Evolutionary conservation across 2,888 invertebrate species (phyloP), one percentile per base, ranked within the genome.

Genomic region (Eilema depressum): DNA sequence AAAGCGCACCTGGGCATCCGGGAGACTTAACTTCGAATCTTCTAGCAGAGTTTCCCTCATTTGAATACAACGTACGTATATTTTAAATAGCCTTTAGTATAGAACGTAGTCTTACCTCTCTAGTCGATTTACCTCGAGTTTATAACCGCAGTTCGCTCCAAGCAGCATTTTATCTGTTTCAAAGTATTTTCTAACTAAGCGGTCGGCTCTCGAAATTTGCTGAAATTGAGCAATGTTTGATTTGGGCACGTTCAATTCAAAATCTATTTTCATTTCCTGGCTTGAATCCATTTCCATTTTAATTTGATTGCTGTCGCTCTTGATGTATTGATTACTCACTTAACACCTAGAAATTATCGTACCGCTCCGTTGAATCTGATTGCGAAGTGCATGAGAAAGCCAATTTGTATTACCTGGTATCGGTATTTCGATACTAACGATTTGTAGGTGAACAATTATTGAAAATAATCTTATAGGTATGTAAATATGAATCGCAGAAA

Each of bases 211-310:
- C 64, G 66, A 74, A 76, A 68, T 76, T 64, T 71, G 63, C 76
- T 78, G 75, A 73, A 78, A 83, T 82, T 80, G 81, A 82, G 79
- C 80, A 74, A 75, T 79, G 85, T 83, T 83, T 85, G 85, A 85
- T 85, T 85, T 82, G 77, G 77, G 78, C 83, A 84, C 83, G 82
- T 83, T 82, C 83, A 82, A 84, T 85, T 81, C 81, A 83, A 83
- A 86, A 83, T 85, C 86, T 85, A 85, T 85, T 85, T 85, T 83
- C 86, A 86, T 85, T 86, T 85, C 86, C 86, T 81, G 79, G 73
- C 75, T 75, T 72, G 79, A 84, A 83, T 83, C 83, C 80, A 85
- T 86, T 85, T 85, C 84, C 86, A 85, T 84, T 86, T 86, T 82
- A 82, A 86, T 83, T 85, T 82, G 80, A 78, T 82, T 82, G 80